These are phyloP conservation scores for Macaria liturata DNA, from an alignment of 2,888 invertebrate genomes.

Conservation along the genomic window DNA sequence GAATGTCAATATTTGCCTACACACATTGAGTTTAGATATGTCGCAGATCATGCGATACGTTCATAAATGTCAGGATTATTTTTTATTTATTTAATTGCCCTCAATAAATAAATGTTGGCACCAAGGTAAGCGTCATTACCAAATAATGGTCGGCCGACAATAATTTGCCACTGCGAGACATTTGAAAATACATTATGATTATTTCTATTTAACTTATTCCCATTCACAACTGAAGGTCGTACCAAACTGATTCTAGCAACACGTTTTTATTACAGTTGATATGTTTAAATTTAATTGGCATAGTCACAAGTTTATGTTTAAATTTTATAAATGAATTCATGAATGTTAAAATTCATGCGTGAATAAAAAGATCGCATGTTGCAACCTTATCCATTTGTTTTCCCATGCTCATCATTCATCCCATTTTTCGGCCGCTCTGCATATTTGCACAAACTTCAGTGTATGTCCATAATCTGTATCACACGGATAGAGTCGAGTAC, in stretches of 20 bases:
- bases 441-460: slow-evolving; percentile 26
- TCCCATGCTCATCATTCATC: slow-evolving; percentile 61
- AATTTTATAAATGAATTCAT: no score
- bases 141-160: slow-evolving; percentile 9
- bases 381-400: slow-evolving; percentile 63
- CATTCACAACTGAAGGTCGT: slow-evolving; percentile 33
- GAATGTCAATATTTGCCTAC: slow-evolving; percentile 12
- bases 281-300: no score
- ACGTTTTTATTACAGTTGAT: no score
- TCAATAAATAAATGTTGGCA: slow-evolving; percentile 5
- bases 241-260: not conserved
- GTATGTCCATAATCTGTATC: slow-evolving; percentile 18
- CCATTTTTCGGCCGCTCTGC: slow-evolving; percentile 44
- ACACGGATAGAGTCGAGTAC: slow-evolving; percentile 25
- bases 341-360: slow-evolving; percentile 40
- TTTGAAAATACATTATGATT: slow-evolving; percentile 24
- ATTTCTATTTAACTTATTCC: slow-evolving; percentile 21
- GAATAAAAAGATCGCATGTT: slow-evolving; percentile 62
- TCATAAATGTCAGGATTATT: not conserved
- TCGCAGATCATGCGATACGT: not conserved
- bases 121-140: slow-evolving; percentile 21
- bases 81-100: no score
- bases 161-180: slow-evolving; percentile 11
- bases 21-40: slow-evolving; percentile 4
- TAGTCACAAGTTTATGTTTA: no score